phyloP scores from a whole-genome alignment of 1,140 invertebrate genomes.

The Druon quercuslanigerum region DNA sequence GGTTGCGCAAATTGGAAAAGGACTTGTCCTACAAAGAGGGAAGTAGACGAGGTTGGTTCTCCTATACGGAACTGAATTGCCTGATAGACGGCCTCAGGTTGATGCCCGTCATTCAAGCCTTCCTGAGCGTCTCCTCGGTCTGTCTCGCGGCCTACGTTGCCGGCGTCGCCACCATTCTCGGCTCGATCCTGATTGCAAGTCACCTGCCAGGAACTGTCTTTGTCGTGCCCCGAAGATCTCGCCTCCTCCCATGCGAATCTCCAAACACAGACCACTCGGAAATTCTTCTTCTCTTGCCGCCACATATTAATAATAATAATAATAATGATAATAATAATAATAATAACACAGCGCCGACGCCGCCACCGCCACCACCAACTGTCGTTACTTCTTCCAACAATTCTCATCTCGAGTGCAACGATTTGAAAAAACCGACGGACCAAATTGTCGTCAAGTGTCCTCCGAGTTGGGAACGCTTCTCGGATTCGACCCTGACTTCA shows the following conservation, averaged over 20 bases:
- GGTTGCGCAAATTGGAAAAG: constrained; percentile 82
- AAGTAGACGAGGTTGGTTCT: constrained; percentile 86
- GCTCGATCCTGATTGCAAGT: constrained; percentile 81
- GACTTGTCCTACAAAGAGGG: constrained; percentile 84
- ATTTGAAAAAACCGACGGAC: constrained; percentile 38
- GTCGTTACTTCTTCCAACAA: constrained; percentile 29
- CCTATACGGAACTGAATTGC: constrained; percentile 87
- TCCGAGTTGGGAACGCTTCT: constrained; percentile 74
- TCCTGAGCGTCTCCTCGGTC: constrained; percentile 80
- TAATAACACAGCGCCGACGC: constrained; percentile 4
- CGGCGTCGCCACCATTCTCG: constrained; percentile 82
- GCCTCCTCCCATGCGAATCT: constrained; percentile 18
- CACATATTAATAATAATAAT: no score
- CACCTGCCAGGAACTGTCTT: constrained; percentile 75
- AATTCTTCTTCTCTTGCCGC: constrained; percentile 18
- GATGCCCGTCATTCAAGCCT: constrained; percentile 75
- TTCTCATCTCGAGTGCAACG: constrained; percentile 41
- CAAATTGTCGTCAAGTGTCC: constrained; percentile 36
- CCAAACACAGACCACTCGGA: neutral
- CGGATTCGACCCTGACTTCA: constrained; percentile 73
- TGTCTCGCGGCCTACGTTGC: constrained; percentile 84
- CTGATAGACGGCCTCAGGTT: constrained; percentile 77
- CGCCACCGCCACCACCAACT: no score
- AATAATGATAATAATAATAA: no score
- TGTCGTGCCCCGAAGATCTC: constrained; percentile 30